These are phyloP conservation scores for Axea sp. DNA, from an alignment of 2,888 invertebrate genomes.

Conservation along the genomic window DNA sequence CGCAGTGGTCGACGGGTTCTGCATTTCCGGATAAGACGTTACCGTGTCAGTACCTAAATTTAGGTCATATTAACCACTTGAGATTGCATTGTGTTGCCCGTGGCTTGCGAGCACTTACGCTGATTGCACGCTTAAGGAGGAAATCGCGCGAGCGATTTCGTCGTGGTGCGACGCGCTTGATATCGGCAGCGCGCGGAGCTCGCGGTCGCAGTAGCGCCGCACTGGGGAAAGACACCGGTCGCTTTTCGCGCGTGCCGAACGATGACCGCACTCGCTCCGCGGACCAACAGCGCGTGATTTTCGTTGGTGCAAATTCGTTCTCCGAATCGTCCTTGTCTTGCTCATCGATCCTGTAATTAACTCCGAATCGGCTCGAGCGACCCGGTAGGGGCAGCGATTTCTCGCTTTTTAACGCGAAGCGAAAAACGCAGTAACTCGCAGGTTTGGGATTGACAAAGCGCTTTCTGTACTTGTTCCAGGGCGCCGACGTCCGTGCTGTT, in stretches of 20 bases:
- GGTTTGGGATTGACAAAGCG: too few species aligned
- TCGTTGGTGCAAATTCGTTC: too few species aligned
- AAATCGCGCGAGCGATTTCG: constrained; percentile 67
- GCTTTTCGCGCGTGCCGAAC: constrained; percentile 5
- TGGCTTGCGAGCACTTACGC: constrained; percentile 69
- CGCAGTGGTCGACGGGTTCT: constrained; percentile 4
- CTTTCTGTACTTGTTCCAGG: too few species aligned
- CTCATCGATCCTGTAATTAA: too few species aligned
- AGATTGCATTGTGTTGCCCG: constrained; percentile 66
- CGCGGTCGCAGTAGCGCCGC: not conserved
- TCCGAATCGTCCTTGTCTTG: too few species aligned
- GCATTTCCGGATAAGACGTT: constrained; percentile 33
- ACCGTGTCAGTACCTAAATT: constrained; percentile 9
- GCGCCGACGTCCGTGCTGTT: too few species aligned
- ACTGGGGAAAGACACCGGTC: constrained; percentile 23
- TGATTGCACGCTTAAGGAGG: constrained; percentile 74
- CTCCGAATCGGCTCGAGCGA: too few species aligned
- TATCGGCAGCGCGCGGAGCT: not conserved
- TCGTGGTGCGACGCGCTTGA: constrained; percentile 3
- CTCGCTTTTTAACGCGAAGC: too few species aligned
- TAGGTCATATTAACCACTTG: constrained; percentile 70
- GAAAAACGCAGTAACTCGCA: too few species aligned
- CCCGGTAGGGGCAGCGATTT: too few species aligned
- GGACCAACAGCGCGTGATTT: constrained; percentile 13
- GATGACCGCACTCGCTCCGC: constrained; percentile 1